These are phyloP conservation scores for Marmota flaviventris DNA, from an alignment of 2,113 vertebrate genomes.

Conservation along the genomic window DNA sequence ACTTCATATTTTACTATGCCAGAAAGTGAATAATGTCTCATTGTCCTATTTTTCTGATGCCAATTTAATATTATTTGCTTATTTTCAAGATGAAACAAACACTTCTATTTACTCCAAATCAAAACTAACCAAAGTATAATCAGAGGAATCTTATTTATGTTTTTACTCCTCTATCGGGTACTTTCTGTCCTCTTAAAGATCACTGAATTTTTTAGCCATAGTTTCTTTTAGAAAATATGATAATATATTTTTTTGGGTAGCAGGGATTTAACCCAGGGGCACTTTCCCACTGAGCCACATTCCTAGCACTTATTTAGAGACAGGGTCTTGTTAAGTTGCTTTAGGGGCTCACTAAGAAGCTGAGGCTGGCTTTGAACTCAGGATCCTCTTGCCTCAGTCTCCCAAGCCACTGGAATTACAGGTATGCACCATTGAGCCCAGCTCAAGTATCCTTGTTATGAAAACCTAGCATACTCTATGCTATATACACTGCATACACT, in stretches of 20 bases:
- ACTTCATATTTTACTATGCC: neutral
- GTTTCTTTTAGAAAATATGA: neutral
- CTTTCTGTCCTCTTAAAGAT: neutral
- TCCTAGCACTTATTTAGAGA: no score
- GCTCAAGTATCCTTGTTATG: neutral
- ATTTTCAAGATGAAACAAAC: slow-evolving; percentile 33
- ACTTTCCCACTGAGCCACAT: no score
- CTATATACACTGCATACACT: neutral
- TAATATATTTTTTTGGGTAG: neutral
- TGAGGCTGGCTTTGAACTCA: no score
- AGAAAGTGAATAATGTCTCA: neutral
- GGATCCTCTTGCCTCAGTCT: no score
- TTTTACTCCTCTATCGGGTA: neutral
- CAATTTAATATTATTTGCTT: neutral
- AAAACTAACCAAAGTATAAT: neutral
- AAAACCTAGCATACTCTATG: neutral
- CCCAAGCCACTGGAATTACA: no score
- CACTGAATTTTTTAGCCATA: neutral
- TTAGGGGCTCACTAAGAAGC: no score
- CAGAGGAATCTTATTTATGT: neutral
- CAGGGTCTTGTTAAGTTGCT: no score
- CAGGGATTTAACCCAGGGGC: no score
- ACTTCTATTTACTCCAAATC: neutral
- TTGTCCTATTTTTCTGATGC: neutral
- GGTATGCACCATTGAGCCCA: no score